Base-by-base conservation (phyloP, 2,888 invertebrate genomes). In the Dryocosmus kuriphilus region DNA sequence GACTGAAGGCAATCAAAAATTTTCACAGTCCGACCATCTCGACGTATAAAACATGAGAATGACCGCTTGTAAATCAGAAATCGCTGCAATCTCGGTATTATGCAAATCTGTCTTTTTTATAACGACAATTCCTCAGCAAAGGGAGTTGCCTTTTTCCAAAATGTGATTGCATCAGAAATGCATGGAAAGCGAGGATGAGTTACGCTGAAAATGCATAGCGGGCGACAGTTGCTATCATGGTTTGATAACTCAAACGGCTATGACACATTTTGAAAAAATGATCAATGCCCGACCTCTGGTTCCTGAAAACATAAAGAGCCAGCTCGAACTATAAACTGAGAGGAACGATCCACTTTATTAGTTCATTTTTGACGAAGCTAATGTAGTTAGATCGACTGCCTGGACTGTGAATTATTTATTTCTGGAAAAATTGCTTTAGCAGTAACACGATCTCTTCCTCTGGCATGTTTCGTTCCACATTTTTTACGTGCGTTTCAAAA, bases 31-130 rank as follows among this genome's bases (percentile, higher is more conserved):
- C 16, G 19, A 46, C 46, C 46, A 46, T 67, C 19, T 46, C n/a
- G 67, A 5, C 24, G 19, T 67, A 67, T 41, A 46, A 67, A 67
- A 67, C 27, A 67, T 46, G 67, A 67, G 27, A 71, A 51, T 71
- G 51, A 30, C 11, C 11, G 51, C 51, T 51, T 71, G 51, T 71
- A 51, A 46, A 71, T 71, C 71, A 71, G 30, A 71, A 71, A 51
- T 71, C 30, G 35, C 41, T 63, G 19, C 41, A 74, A 57, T 61
- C 74, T 62, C 35, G 73, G 62, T 73, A 61, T 77, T 78, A 82
- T 80, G 82, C 75, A 81, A 82, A 83, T 83, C 77, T 78, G 76
- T 79, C 71, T 81, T 30, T 30, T 84, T 83, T 81, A 81, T 80
- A 82, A 79, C 71, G 75, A 73, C 57, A 67, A 77, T 77, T 77